Base-by-base conservation (phyloP, 2,888 invertebrate genomes). In the Oeneis ivallda region DNA sequence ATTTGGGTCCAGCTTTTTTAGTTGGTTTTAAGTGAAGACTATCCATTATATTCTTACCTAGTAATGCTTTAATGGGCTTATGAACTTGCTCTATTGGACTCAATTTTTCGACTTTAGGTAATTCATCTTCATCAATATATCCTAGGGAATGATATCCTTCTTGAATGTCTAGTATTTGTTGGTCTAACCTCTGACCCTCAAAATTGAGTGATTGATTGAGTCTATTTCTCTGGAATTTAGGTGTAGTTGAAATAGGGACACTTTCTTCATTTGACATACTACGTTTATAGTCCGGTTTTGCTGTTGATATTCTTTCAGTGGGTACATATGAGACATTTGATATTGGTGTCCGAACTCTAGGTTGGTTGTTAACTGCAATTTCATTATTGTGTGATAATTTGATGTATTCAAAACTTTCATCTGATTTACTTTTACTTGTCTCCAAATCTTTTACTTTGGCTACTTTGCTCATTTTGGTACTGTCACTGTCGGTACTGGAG, bases 141-240 rank as follows among this genome's bases (percentile, higher is more conserved):
- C 89, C 87, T 72, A 92, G 76, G 0, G 92, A 92, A 70, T 91
- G 92, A 71, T 86, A 86, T 9, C 91, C 91, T 19, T 88, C 91
- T 76, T 92, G 92, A 59, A 92, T 92, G 65, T 92, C 90, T 61
- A 92, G 76, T 74, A 92, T 92, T 78, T 92, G 92, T 72, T 92
- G 92, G 69, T 92, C 92, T 74, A 92, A 72, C 66, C 86, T 81
- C 69, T 92, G 92, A 1, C 86, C 89, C 75, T 91, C 90, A 68
- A 89, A 91, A 70, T 92, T 92, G 0, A 92, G 79, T 2, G 92
- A 92, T 75, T 92, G 89, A 71, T 92, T 92, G 45, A 92, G 70
- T 70, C 92, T 88, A 72, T 89, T 90, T 77, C 92, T 86, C 83
- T 92, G 86, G 72, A 92, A 92, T 71, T 82, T 86, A n/a, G 90